Evolutionary conservation across 1,140 invertebrate genomes (phyloP).

Genomic region (Sinonovacula constricta): DNA sequence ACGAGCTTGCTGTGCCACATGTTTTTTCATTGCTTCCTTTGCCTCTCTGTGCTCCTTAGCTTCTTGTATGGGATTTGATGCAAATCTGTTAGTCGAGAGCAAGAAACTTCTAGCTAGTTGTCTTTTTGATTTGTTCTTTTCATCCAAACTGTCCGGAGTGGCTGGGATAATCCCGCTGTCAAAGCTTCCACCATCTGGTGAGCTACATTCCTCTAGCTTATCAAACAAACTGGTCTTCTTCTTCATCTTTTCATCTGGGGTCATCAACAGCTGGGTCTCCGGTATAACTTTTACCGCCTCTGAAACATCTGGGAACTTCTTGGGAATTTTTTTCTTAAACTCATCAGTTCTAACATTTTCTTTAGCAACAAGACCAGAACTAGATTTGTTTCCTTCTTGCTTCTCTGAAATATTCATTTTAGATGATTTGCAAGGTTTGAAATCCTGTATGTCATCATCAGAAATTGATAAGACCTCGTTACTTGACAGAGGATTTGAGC

Average conservation of each 20-base stretch:
- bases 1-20: conserved; percentile 9
- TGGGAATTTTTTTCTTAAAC: background rate
- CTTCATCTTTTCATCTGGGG: conserved; percentile 6
- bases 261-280: conserved; percentile 34
- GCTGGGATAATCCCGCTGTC: conserved; percentile 38
- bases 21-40: conserved; percentile 32
- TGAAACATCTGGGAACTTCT: background rate
- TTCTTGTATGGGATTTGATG: conserved; percentile 42
- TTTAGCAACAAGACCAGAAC: no score
- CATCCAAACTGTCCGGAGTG: conserved; percentile 28
- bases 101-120: conserved; percentile 42
- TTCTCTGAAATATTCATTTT: background rate
- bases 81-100: conserved; percentile 18
- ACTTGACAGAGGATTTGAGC: background rate
- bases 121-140: conserved; percentile 12
- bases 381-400: background rate
- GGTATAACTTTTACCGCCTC: conserved; percentile 19
- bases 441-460: background rate
- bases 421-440: background rate
- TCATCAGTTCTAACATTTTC: background rate
- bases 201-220: background rate
- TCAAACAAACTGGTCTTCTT: no score
- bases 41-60: conserved; percentile 38
- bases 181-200: background rate
- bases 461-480: background rate